Conservation (phyloP, 2,113 vertebrate genomes). For the Syrmaticus mikado region DNA sequence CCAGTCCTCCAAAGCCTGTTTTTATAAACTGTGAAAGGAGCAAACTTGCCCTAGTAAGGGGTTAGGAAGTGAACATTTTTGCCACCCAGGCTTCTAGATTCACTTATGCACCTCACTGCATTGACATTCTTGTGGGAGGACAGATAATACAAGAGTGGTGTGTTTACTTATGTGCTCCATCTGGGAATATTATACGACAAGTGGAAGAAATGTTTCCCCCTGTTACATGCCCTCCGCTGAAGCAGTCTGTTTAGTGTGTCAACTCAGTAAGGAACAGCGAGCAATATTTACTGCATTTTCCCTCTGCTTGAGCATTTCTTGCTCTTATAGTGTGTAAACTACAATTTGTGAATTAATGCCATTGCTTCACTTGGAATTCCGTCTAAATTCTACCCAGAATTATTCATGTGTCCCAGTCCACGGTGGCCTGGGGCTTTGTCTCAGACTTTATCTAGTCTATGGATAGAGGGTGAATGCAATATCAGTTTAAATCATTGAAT, state of each 20-base stretch:
- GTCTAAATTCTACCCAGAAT: neutral
- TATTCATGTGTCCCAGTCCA: neutral
- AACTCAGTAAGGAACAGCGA: neutral
- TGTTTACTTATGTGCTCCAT: slow-evolving; percentile 56
- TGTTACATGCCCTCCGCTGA: neutral
- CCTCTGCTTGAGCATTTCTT: slow-evolving; percentile 22
- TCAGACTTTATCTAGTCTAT: neutral
- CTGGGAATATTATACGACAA: slow-evolving; percentile 13
- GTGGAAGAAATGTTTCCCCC: neutral
- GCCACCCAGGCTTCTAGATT: neutral
- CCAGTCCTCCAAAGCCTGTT: neutral
- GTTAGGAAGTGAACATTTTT: neutral
- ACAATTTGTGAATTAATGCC: slow-evolving; percentile 49
- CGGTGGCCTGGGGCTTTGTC: neutral
- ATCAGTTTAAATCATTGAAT: neutral
- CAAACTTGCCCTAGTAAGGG: neutral
- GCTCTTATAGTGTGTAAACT: slow-evolving; percentile 11
- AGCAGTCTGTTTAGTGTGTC: neutral
- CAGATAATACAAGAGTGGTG: neutral
- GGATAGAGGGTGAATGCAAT: neutral
- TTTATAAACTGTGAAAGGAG: neutral
- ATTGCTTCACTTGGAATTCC: neutral
- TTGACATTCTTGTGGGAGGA: slow-evolving; percentile 34
- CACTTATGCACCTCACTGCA: neutral
- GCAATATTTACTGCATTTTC: slow-evolving; percentile 21